These are phyloP conservation scores for Bhutanitis thaidina DNA, from an alignment of 2,888 invertebrate genomes.

Conservation along the genomic window DNA sequence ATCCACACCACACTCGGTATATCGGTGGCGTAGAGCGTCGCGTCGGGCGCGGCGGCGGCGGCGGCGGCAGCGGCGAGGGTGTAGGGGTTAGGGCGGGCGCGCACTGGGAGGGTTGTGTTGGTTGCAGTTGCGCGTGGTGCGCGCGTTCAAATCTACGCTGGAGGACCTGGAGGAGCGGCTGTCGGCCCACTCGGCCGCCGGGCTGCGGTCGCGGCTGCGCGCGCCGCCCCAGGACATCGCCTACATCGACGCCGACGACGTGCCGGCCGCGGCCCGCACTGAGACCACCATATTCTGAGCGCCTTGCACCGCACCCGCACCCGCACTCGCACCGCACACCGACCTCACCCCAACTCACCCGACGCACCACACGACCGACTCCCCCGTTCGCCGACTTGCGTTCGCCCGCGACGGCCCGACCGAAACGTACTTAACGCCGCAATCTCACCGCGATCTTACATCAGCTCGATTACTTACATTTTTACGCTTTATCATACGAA, in stretches of 20 bases:
- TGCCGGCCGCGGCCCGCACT: conserved; percentile 54
- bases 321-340: conserved; percentile 22
- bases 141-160: conserved; percentile 99
- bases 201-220: conserved; percentile 90
- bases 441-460: conserved; percentile 38
- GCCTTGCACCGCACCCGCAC: conserved; percentile 31
- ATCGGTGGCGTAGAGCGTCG: conserved; percentile 34
- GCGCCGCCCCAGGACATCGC: conserved; percentile 90
- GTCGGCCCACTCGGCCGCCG: conserved; percentile 98
- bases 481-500: conserved; percentile 34
- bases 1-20: conserved; percentile 69
- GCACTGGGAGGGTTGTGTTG: conserved; percentile 69
- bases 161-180: conserved; percentile 99
- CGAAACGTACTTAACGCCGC: conserved; percentile 52
- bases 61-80: conserved; percentile 28
- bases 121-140: conserved; percentile 99
- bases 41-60: no score
- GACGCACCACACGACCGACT: background rate
- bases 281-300: conserved; percentile 67
- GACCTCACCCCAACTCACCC: no score
- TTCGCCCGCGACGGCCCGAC: conserved; percentile 27
- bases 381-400: background rate
- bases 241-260: conserved; percentile 87
- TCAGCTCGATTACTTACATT: conserved; percentile 30
- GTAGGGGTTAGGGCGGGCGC: conserved; percentile 48